A percentile compares a stretch with the other conserved stretches of the same genome.
Conservation (phyloP, 2,113 vertebrate species). For the Pheucticus melanocephalus region DNA sequence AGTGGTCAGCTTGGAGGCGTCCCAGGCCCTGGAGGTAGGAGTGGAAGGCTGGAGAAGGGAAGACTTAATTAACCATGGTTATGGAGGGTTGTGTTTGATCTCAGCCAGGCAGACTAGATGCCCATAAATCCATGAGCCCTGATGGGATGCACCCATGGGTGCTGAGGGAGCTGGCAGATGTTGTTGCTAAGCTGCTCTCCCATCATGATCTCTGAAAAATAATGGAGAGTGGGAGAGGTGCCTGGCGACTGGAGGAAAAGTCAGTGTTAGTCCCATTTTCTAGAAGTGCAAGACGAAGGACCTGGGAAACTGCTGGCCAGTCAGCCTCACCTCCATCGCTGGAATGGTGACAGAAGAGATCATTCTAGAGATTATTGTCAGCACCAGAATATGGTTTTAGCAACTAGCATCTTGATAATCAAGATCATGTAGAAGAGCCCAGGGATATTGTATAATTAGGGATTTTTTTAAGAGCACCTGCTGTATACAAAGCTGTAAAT, state of each 20-base stretch:
- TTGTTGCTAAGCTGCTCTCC: not conserved
- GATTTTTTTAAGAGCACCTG: too few species aligned
- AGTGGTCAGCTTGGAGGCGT: not conserved
- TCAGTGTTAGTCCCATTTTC: not conserved
- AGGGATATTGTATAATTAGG: too few species aligned
- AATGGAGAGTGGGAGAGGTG: not conserved
- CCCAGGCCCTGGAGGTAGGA: not conserved
- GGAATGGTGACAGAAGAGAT: not conserved
- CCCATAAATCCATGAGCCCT: not conserved
- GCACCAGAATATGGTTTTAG: too few species aligned
- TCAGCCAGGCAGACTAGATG: not conserved
- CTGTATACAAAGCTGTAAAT: too few species aligned
- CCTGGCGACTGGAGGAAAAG: not conserved
- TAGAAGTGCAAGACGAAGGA: not conserved
- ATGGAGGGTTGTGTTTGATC: not conserved
- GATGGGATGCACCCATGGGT: not conserved
- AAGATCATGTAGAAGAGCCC: too few species aligned
- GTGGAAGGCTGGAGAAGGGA: not conserved
- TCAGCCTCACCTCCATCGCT: not conserved
- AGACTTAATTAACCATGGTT: not conserved
- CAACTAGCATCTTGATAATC: too few species aligned
- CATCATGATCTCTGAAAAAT: not conserved
- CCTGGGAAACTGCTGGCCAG: not conserved
- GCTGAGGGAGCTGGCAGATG: not conserved
- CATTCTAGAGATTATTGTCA: not conserved